Conservation (phyloP, 1,140 invertebrate species). For the Scaptomyza pallida region DNA sequence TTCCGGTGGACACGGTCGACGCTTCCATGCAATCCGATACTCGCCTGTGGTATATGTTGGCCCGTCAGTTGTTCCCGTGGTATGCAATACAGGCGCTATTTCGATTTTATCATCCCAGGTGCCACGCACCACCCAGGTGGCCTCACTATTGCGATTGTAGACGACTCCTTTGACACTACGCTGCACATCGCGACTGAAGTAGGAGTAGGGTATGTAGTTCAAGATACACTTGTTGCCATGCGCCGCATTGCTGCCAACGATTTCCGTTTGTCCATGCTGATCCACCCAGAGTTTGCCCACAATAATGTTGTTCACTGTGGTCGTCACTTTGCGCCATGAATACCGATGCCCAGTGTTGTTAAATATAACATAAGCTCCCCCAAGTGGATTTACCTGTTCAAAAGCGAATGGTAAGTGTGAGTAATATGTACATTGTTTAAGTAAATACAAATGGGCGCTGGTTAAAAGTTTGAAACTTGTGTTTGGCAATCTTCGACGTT, state of each 20-base stretch:
- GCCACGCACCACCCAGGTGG: slow-evolving; percentile 92
- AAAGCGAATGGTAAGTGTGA: neutral
- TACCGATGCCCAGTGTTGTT: slow-evolving; percentile 92
- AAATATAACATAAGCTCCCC: slow-evolving; percentile 93
- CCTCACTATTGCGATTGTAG: slow-evolving; percentile 87
- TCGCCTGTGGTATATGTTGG: slow-evolving; percentile 96
- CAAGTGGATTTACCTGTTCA: slow-evolving; percentile 91
- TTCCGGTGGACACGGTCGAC: slow-evolving; percentile 90
- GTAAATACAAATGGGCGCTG: neutral
- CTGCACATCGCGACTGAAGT: slow-evolving; percentile 97
- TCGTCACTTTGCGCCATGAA: slow-evolving; percentile 98
- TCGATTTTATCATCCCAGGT: slow-evolving; percentile 98
- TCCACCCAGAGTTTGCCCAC: slow-evolving; percentile 99
- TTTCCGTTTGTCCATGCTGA: slow-evolving; percentile 99
- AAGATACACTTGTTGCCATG: slow-evolving; percentile 97
- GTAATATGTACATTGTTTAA: neutral
- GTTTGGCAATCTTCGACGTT: too few relatives aligned
- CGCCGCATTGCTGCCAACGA: slow-evolving; percentile 91
- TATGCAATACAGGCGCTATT: slow-evolving; percentile 94
- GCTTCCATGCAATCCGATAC: slow-evolving; percentile 93
- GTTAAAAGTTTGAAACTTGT: too few relatives aligned
- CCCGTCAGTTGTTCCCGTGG: slow-evolving; percentile 89
- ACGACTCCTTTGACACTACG: slow-evolving; percentile 93
- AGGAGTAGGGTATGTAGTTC: slow-evolving; percentile 98
- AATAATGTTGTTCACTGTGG: slow-evolving; percentile 99